Percentiles rank a stretch among this genome's conserved stretches.
phyloP scores from a whole-genome alignment of 2,113 vertebrate species.

The Loxodonta africana region DNA sequence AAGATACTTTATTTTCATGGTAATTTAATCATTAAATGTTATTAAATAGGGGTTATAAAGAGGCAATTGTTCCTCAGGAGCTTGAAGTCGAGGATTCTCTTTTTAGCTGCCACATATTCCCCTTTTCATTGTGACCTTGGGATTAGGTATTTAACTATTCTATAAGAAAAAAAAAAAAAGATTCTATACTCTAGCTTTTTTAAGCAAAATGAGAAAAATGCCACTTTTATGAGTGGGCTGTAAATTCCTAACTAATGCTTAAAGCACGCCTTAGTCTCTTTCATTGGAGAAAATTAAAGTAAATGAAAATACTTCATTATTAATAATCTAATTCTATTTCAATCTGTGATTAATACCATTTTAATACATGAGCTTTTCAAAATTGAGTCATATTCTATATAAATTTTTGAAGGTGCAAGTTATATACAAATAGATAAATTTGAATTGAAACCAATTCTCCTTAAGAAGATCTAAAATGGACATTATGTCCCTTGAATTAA shows the following conservation, averaged over 20 bases:
- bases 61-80: conserved; percentile 62
- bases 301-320: conserved; percentile 86
- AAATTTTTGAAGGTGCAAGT: conserved; percentile 77
- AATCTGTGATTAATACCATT: conserved; percentile 78
- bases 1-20: conserved; percentile 75
- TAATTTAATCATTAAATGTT: conserved; percentile 77
- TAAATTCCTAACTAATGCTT: conserved; percentile 80
- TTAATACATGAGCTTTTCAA: conserved; percentile 75
- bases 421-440: conserved; percentile 82
- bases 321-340: conserved; percentile 84
- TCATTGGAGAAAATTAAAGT: conserved; percentile 83
- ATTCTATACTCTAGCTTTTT: conserved; percentile 72
- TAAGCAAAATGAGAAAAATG: conserved; percentile 80
- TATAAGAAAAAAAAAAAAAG: no score
- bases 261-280: conserved; percentile 57
- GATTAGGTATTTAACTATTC: conserved; percentile 72
- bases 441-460: conserved; percentile 55
- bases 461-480: conserved; percentile 50
- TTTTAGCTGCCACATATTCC: conserved; percentile 44
- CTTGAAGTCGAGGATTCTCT: conserved; percentile 65
- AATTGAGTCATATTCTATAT: conserved; percentile 77
- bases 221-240: conserved; percentile 72
- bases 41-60: conserved; percentile 73
- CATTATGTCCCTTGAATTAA: conserved; percentile 24
- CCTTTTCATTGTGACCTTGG: conserved; percentile 66